A percentile compares a stretch with the other conserved stretches of the same genome.
These are phyloP conservation scores for Heliothis virescens DNA, from an alignment of 1,140 invertebrate genomes.

Conservation along the genomic window DNA sequence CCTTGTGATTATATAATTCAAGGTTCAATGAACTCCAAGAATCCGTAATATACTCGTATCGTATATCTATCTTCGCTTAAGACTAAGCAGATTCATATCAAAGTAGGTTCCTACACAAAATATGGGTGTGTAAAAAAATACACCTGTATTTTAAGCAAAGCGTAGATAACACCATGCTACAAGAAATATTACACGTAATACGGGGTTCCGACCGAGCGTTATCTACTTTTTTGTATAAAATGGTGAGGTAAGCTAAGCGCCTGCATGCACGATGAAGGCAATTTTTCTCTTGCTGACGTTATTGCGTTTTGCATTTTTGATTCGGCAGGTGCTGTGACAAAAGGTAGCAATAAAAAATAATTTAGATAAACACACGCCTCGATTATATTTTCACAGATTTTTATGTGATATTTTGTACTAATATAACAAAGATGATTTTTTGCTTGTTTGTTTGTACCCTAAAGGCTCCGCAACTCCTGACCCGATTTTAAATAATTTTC, in stretches of 20 bases:
- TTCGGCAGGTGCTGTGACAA: background rate
- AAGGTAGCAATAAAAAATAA: background rate
- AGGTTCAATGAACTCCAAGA: too few relatives aligned
- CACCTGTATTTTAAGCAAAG: slow-evolving; percentile 12
- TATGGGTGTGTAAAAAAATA: slow-evolving; percentile 2
- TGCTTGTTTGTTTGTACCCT: too few relatives aligned
- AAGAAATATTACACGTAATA: slow-evolving; percentile 42
- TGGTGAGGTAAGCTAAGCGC: slow-evolving; percentile 23
- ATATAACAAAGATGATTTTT: too few relatives aligned
- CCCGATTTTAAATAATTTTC: background rate
- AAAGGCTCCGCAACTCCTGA: background rate
- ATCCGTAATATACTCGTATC: too few relatives aligned
- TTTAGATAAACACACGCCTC: background rate
- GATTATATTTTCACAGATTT: too few relatives aligned
- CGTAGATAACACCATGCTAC: slow-evolving; percentile 23
- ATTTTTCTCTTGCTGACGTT: slow-evolving; percentile 32
- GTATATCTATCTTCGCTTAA: too few relatives aligned
- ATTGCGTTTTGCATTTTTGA: slow-evolving; percentile 46
- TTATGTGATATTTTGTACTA: too few relatives aligned
- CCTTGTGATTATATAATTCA: too few relatives aligned
- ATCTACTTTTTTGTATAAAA: slow-evolving; percentile 12
- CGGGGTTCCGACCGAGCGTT: background rate
- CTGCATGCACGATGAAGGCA: slow-evolving; percentile 42
- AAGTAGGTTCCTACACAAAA: too few relatives aligned
- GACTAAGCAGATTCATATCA: too few relatives aligned